These are phyloP conservation scores for Urocitellus parryii DNA, from an alignment of 2,113 vertebrate genomes.

Conservation along the genomic window DNA sequence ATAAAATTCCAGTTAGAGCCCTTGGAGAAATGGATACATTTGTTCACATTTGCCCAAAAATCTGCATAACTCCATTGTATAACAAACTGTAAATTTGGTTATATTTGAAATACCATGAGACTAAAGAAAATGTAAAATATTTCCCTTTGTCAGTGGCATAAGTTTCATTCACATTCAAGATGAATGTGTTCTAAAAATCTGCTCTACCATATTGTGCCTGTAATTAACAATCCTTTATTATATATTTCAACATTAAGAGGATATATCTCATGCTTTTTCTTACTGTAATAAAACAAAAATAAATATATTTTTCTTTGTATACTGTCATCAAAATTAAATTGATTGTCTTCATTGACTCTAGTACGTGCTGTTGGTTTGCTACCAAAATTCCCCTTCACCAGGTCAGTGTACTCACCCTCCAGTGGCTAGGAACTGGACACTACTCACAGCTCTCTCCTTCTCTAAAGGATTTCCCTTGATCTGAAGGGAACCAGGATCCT, in stretches of 20 bases:
- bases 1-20: slow-evolving; percentile 30
- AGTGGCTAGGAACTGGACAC: neutral
- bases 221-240: neutral
- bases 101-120: neutral
- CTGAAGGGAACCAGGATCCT: neutral
- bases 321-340: neutral
- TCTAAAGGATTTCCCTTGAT: neutral
- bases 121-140: slow-evolving; percentile 11
- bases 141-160: neutral
- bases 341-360: neutral
- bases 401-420: neutral
- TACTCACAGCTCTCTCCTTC: neutral
- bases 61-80: neutral
- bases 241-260: neutral
- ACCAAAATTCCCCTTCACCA: neutral
- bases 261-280: neutral
- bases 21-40: slow-evolving; percentile 38
- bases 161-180: neutral
- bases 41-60: slow-evolving; percentile 27
- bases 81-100: neutral
- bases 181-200: neutral
- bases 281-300: neutral
- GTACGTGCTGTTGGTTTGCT: neutral
- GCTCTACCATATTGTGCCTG: neutral
- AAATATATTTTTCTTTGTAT: neutral